Conservation (phyloP, 2,888 invertebrate genomes). For the Cynaeus angustus region DNA sequence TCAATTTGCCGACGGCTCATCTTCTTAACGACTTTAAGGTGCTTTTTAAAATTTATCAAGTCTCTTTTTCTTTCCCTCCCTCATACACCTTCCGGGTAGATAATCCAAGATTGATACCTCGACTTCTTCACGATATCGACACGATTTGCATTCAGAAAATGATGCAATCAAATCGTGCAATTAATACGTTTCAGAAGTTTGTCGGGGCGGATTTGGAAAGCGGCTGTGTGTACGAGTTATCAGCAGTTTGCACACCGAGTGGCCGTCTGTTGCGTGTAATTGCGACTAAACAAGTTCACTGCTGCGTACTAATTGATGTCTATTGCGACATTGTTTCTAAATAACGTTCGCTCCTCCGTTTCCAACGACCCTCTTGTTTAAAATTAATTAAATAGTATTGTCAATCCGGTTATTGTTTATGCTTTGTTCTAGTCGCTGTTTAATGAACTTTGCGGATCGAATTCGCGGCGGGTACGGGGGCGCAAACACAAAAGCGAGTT, state of each 20-base stretch:
- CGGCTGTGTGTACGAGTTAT: slow-evolving; percentile 60
- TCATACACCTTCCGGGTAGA: slow-evolving; percentile 55
- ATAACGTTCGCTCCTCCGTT: slow-evolving; percentile 60
- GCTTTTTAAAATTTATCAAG: slow-evolving; percentile 69
- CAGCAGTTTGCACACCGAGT: slow-evolving; percentile 68
- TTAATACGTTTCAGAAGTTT: slow-evolving; percentile 48
- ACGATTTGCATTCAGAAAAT: slow-evolving; percentile 52
- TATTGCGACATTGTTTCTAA: slow-evolving; percentile 71
- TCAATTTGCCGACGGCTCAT: slow-evolving; percentile 70
- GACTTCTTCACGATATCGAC: slow-evolving; percentile 50
- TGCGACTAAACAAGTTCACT: slow-evolving; percentile 71
- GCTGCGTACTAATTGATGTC: slow-evolving; percentile 72
- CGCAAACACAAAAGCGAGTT: not conserved
- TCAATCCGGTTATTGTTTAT: slow-evolving; percentile 59
- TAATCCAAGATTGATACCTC: slow-evolving; percentile 62
- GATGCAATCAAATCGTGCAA: slow-evolving; percentile 45
- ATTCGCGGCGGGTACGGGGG: slow-evolving; percentile 1
- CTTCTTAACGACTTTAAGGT: slow-evolving; percentile 69
- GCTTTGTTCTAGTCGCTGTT: slow-evolving; percentile 57
- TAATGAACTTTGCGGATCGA: slow-evolving; percentile 54
- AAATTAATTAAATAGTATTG: slow-evolving; percentile 68
- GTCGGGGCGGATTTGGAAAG: slow-evolving; percentile 38
- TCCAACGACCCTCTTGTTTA: slow-evolving; percentile 61
- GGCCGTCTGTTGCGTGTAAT: slow-evolving; percentile 71
- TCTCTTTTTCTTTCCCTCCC: slow-evolving; percentile 59